Conservation (phyloP, 2,888 invertebrate species). For the Dastarcus helophoroides region DNA sequence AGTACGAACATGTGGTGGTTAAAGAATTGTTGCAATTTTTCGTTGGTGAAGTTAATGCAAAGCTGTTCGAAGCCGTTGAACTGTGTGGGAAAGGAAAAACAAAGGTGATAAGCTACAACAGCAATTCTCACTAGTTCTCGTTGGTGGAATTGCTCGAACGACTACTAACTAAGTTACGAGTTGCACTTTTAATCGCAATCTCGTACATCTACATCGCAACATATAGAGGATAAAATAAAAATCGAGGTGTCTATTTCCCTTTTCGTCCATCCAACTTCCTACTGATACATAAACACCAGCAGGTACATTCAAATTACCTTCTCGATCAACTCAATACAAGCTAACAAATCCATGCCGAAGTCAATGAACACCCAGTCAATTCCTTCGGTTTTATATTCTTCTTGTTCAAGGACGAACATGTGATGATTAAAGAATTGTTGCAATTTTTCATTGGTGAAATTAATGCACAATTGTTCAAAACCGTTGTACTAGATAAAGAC, state of each 20-base stretch:
- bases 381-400: constrained; percentile 89
- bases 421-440: constrained; percentile 98
- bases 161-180: too few relatives aligned
- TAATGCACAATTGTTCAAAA: constrained; percentile 97
- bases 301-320: constrained; percentile 71
- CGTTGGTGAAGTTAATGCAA: constrained; percentile 91
- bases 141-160: constrained; percentile 14
- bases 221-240: too few relatives aligned
- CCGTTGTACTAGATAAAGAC: constrained; percentile 66
- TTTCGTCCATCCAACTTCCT: not conserved
- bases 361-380: constrained; percentile 95
- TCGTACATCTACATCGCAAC: too few relatives aligned
- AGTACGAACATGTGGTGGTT: constrained; percentile 91
- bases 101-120: constrained; percentile 9
- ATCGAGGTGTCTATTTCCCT: not conserved
- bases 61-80: constrained; percentile 87
- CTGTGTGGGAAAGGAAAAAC: constrained; percentile 38
- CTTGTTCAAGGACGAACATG: constrained; percentile 97
- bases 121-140: constrained; percentile 16
- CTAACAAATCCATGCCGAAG: constrained; percentile 93
- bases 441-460: constrained; percentile 95
- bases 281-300: not conserved
- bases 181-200: too few relatives aligned
- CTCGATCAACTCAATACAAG: constrained; percentile 92
- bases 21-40: constrained; percentile 90